Conservation (phyloP, 2,888 invertebrate genomes). For the Pandemis cinnamomeana region DNA sequence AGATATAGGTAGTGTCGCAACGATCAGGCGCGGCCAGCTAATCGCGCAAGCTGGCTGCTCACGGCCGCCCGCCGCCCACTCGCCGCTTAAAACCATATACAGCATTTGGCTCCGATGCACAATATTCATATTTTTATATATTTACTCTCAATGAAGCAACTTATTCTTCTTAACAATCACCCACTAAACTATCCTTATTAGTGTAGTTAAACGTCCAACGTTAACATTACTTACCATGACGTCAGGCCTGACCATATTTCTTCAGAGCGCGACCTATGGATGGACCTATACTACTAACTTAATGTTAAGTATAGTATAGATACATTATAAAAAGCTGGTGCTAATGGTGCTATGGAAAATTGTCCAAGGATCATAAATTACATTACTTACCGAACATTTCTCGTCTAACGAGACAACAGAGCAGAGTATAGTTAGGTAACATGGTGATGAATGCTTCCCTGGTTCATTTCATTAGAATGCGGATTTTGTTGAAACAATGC, state of each 20-base stretch:
- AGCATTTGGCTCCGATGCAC: slow-evolving; percentile 72
- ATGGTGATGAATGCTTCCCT: slow-evolving; percentile 45
- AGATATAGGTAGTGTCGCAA: slow-evolving; percentile 72
- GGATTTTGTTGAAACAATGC: slow-evolving; percentile 69
- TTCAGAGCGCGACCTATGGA: no score
- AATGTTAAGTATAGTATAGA: no score
- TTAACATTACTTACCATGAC: slow-evolving; percentile 17
- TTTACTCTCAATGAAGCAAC: slow-evolving; percentile 63
- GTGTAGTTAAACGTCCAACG: slow-evolving; percentile 22
- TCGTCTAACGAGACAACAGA: not conserved
- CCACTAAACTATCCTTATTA: slow-evolving; percentile 41
- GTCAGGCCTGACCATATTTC: slow-evolving; percentile 17
- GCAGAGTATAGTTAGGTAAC: slow-evolving; percentile 32
- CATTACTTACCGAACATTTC: not conserved
- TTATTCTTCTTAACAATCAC: slow-evolving; percentile 71
- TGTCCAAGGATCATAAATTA: not conserved
- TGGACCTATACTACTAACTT: no score
- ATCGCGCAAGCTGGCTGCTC: slow-evolving; percentile 74
- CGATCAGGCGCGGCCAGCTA: slow-evolving; percentile 67
- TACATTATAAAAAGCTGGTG: not conserved
- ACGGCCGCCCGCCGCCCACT: slow-evolving; percentile 82
- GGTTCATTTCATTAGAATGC: slow-evolving; percentile 61
- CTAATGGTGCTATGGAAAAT: not conserved
- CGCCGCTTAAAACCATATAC: slow-evolving; percentile 79
- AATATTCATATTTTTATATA: slow-evolving; percentile 78